Evolutionary conservation across 2,113 vertebrate species (phyloP).

Genomic region (Pituophis catenifer): DNA sequence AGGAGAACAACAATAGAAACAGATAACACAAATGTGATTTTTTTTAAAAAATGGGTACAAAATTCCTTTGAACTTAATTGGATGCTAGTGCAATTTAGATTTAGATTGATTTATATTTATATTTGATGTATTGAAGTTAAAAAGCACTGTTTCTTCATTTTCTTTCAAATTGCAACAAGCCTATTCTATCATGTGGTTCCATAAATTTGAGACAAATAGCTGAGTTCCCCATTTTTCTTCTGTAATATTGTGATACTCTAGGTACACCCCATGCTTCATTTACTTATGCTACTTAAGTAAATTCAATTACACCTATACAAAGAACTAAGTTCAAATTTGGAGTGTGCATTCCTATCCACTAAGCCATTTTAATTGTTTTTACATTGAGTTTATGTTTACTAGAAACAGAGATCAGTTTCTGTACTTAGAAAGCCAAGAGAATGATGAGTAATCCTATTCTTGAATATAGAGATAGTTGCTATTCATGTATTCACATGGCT

Average conservation of each 20-base stretch:
- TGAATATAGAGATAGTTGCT: neutral
- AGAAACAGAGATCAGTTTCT: neutral
- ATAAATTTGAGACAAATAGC: conserved; percentile 65
- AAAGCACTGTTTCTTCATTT: conserved; percentile 56
- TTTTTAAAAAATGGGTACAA: conserved; percentile 18
- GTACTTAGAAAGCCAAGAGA: neutral
- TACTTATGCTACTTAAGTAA: conserved; percentile 29
- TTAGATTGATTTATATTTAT: conserved; percentile 36
- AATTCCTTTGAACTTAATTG: conserved; percentile 32
- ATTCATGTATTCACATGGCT: neutral
- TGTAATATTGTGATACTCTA: conserved; percentile 64
- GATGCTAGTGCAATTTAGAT: conserved; percentile 49
- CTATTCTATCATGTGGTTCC: conserved; percentile 58
- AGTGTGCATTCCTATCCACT: neutral
- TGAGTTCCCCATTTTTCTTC: conserved; percentile 60
- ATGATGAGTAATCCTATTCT: neutral
- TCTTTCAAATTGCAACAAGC: conserved; percentile 65
- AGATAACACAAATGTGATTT: conserved; percentile 14
- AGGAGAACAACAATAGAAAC: conserved; percentile 22
- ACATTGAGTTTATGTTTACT: neutral
- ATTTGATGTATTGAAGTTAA: conserved; percentile 45
- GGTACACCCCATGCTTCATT: conserved; percentile 43
- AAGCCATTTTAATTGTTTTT: neutral
- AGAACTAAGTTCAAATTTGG: neutral
- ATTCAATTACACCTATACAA: neutral